phyloP scores from a whole-genome alignment of 1,140 invertebrate genomes.

The Drosophila bipectinata region DNA sequence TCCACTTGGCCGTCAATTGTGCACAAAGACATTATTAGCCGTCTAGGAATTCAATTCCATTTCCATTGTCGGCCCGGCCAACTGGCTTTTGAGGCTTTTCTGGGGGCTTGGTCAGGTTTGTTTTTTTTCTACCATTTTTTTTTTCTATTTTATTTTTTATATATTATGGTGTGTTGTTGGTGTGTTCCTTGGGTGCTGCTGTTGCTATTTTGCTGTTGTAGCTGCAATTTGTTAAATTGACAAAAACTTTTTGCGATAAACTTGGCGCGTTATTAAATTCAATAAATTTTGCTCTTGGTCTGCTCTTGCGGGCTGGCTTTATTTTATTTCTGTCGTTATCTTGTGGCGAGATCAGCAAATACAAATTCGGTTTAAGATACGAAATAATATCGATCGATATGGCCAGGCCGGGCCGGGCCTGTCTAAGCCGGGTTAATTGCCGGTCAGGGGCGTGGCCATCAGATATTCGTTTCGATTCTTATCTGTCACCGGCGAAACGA shows the following conservation, averaged over 20 bases:
- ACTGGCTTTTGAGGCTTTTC: conserved; percentile 37
- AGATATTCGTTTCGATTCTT: conserved; percentile 39
- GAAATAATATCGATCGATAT: conserved; percentile 52
- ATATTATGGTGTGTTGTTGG: neutral
- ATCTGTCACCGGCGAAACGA: conserved; percentile 44
- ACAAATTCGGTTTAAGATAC: conserved; percentile 81
- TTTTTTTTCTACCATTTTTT: conserved; percentile 1
- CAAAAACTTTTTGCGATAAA: conserved; percentile 79
- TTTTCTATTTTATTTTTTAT: conserved; percentile 13
- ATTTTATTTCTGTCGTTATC: conserved; percentile 39
- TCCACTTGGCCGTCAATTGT: conserved; percentile 76
- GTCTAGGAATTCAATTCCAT: conserved; percentile 79
- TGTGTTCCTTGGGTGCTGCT: conserved; percentile 2
- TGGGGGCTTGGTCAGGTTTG: conserved; percentile 45
- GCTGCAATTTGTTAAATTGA: conserved; percentile 80
- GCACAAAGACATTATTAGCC: conserved; percentile 82
- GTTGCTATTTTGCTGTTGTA: conserved; percentile 36
- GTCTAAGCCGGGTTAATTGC: conserved; percentile 37
- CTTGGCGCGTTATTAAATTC: conserved; percentile 82
- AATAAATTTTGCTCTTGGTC: conserved; percentile 65
- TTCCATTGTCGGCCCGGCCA: conserved; percentile 67
- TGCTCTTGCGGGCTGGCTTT: conserved; percentile 6
- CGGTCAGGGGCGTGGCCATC: conserved; percentile 36
- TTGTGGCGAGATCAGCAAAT: conserved; percentile 67
- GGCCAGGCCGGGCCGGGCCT: neutral